Evolutionary conservation across 2,113 vertebrate genomes (phyloP).

Genomic region (Todiramphus saurophagus): DNA sequence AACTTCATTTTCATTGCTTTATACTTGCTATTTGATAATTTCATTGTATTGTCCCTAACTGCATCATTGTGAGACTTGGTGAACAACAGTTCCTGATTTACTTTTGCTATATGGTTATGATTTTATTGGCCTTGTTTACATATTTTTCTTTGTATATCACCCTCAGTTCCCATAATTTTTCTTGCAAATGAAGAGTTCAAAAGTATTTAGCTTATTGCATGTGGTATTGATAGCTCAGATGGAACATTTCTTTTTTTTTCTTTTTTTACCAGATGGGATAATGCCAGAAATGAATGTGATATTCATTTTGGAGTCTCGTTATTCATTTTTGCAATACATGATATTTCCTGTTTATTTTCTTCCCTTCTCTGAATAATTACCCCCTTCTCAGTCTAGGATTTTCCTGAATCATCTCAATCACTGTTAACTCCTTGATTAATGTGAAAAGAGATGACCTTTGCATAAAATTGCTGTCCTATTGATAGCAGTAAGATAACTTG

Average conservation of each 20-base stretch:
- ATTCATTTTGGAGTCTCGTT: background rate
- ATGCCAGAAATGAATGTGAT: background rate
- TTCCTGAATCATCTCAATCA: background rate
- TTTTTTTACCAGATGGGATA: background rate
- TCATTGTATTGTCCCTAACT: background rate
- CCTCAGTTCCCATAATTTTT: background rate
- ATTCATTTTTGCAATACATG: background rate
- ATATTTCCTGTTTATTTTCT: constrained; percentile 1
- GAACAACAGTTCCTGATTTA: background rate
- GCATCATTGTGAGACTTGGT: background rate
- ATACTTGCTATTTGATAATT: background rate
- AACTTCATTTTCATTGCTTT: background rate
- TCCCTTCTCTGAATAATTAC: background rate
- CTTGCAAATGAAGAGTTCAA: background rate
- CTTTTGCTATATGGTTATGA: fast-evolving
- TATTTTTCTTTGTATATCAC: background rate
- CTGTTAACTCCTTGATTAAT: constrained; percentile 24
- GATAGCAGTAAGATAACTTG: background rate
- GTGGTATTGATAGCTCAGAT: background rate
- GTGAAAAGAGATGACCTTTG: constrained; percentile 43
- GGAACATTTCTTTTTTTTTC: background rate
- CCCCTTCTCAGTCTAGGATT: background rate
- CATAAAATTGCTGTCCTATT: background rate
- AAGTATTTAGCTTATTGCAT: background rate
- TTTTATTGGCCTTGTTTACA: background rate